Base-by-base conservation (phyloP, 2,797 vertebrate species). In the Melopsittacus undulatus region DNA sequence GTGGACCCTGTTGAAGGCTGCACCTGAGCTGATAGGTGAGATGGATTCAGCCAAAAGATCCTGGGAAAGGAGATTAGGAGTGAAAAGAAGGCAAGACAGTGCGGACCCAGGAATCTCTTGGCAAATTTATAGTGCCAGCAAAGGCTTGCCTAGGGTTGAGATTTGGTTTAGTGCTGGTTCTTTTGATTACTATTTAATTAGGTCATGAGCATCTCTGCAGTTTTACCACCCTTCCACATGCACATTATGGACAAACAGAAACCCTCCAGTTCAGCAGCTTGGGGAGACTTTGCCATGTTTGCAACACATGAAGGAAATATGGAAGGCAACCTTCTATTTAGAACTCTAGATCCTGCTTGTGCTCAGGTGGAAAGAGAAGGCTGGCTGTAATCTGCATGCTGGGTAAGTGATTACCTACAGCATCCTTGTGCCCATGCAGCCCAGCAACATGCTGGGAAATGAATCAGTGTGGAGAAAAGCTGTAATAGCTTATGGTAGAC, bases 271-370 rank as follows among this genome's bases (percentile, higher is more conserved):
- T 56, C n/a, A 75, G 51, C 62, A 87, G 49, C 23, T 29, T 54
- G 30, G 72, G 29, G 20, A 15, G 38, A 2, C 29, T 89, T 82
- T 80, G 27, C 15, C 0, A 1, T 34, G 13, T 59, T 67, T 80
- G 30, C 57, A 42, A 32, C 30, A 34, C 22, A 22, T 0, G 6
- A 40, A 46, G 81, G 32, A 72, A 48, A 49, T 1, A 1, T 5
- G 49, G 32, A 40, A 74, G 27, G 16, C 23, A 45, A 7, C 0
- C 10, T 68, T 30, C 43, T 32, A 19, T n/a, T 59, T 45, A 42
- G 57, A 83, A 8, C 8, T 22, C 13, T 20, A 11, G 52, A 2
- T 32, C 0, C 1, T 27, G 29, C 42, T 59, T 43, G 3, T 14
- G 32, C 32, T 61, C 16, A 40, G 23, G 64, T 15, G 19, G 27